These are phyloP conservation scores for Rhizoglyphus robini DNA, from an alignment of 1,140 invertebrate genomes.

Conservation along the genomic window DNA sequence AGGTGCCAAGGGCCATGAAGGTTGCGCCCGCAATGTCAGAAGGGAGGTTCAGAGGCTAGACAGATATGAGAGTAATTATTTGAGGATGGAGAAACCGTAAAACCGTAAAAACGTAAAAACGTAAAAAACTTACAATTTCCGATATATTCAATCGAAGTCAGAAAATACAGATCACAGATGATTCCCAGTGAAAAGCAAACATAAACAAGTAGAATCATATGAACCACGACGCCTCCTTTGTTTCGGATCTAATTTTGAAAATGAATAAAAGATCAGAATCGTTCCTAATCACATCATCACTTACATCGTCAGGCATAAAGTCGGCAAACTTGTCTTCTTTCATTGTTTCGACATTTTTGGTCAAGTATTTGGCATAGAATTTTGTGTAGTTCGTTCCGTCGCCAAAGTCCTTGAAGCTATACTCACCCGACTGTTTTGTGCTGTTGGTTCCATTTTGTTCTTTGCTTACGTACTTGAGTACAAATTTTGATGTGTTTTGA, in stretches of 20 bases:
- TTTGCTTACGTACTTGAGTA: no score
- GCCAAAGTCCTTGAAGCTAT: no score
- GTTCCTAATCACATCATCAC: neutral
- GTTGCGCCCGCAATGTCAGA: slow-evolving; percentile 39
- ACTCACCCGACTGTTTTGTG: no score
- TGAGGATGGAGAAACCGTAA: no score
- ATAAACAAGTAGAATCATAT: slow-evolving; percentile 69
- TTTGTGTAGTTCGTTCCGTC: no score
- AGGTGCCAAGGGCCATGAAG: slow-evolving; percentile 40
- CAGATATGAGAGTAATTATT: no score
- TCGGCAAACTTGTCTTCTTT: neutral
- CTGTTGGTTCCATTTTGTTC: no score
- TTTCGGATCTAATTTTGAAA: slow-evolving; percentile 35
- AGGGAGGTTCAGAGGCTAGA: slow-evolving; percentile 18
- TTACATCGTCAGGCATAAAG: neutral
- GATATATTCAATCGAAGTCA: slow-evolving; percentile 70
- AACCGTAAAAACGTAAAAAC: neutral
- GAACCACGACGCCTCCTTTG: slow-evolving; percentile 72
- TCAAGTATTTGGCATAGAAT: neutral
- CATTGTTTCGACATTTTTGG: neutral
- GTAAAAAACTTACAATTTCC: slow-evolving; percentile 49
- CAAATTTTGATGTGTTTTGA: neutral
- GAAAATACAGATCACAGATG: slow-evolving; percentile 85
- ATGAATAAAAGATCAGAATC: neutral
- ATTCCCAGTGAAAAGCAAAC: slow-evolving; percentile 80